Evolutionary conservation across 2,888 invertebrate genomes (phyloP), one percentile per base, ranked within the genome.

Genomic region (Ferdinandea cuprea): DNA sequence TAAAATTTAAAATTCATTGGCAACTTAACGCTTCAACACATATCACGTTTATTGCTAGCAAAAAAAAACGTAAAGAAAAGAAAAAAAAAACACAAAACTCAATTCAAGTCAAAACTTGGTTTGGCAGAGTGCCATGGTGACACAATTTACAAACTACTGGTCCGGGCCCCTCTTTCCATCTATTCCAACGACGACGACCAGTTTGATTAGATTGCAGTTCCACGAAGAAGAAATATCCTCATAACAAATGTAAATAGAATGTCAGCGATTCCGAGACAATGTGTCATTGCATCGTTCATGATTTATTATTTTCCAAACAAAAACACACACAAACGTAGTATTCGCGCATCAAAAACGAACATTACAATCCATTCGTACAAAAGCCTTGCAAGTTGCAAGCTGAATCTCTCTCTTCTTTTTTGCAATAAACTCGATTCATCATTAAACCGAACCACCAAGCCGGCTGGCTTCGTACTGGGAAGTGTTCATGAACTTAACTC

Each of bases 401-500:
- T n/a, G n/a, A n/a, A n/a, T n/a, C n/a, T n/a, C n/a, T n/a, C 66
- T 74, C 73, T 50, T 68, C 32, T 46, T 69, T 79, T 78, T 79
- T 54, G 74, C 66, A 80, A 74, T 15, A 59, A 56, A 69, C 58
- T 50, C 58, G 69, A 69, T 76, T 76, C 50, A 76, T 80, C 69
- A 58, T 61, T 68, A 74, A 73, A 69, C 25, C 54, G 21, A 28
- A 44, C 42, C 50, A 17, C 3, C 19, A 52, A 63, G 68, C 68
- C 56, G 61, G 28, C 35, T 30, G 54, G 37, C n/a, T n/a, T n/a
- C 30, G 13, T 59, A 72, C 66, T 71, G 77, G 77, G 66, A 81
- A 81, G 81, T 81, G 81, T 71, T 81, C 77, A 81, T 81, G 81
- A 81, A 81, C 81, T 81, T 81, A 81, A 71, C 76, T 81, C 42